These are phyloP conservation scores for Heptranchias perlo DNA, from an alignment of 2,113 vertebrate genomes.

Conservation along the genomic window DNA sequence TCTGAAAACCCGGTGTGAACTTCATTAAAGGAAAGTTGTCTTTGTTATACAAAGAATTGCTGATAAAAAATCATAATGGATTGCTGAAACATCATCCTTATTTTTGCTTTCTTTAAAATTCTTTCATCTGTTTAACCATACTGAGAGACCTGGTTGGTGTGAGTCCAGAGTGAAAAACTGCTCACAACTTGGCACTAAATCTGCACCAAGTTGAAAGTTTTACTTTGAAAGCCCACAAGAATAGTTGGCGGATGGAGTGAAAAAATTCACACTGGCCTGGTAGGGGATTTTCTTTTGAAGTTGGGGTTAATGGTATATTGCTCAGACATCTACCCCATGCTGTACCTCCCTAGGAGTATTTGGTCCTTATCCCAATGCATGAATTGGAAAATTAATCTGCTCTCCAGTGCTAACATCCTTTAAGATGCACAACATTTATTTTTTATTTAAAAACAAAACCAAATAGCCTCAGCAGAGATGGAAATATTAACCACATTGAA, in stretches of 20 bases:
- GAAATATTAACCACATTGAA: background rate
- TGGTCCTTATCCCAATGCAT: background rate
- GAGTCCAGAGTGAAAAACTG: background rate
- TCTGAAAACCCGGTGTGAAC: background rate
- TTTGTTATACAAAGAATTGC: background rate
- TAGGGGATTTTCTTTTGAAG: background rate
- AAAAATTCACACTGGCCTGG: constrained; percentile 11
- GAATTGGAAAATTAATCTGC: background rate
- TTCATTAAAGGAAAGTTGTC: background rate
- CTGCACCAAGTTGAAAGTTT: background rate
- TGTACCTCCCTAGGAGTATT: background rate
- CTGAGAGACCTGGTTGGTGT: background rate
- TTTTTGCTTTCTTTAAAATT: background rate
- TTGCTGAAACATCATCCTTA: background rate
- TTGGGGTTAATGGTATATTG: background rate
- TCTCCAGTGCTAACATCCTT: background rate
- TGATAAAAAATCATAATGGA: background rate
- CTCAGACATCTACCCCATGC: background rate
- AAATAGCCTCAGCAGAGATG: background rate
- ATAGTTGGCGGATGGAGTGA: background rate
- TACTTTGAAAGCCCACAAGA: background rate
- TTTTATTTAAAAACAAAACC: background rate
- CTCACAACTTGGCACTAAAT: background rate
- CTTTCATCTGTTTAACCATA: constrained; percentile 3
- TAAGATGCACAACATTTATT: background rate